Evolutionary conservation across 2,888 invertebrate species (phyloP), one percentile per base, ranked within the genome.

Genomic region (Lagria hirta): DNA sequence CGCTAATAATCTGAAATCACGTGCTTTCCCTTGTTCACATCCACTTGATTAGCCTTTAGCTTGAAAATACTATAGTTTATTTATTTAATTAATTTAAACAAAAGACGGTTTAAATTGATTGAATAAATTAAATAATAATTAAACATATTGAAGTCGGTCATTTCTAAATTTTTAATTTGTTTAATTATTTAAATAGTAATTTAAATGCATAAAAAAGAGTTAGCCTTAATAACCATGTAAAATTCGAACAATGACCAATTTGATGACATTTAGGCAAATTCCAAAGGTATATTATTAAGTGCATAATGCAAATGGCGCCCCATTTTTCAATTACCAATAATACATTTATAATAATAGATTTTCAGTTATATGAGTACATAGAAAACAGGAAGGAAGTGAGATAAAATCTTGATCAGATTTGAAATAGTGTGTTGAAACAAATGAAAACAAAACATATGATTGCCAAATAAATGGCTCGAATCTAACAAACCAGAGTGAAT

Each of bases 391-490:
- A 66, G 65, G 64, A 65, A 63, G 61, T 55, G 30, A 51, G 65
- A 65, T 66, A 64, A 42, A 35, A 66, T 65, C 65, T 65, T 49
- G n/a, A 64, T 64, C 61, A 50, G 61, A 61, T 62, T 53, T 45
- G 34, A 51, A 49, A 44, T 35, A 37, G 32, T 51, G 51, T 60
- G 60, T 63, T 58, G 61, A 64, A 61, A 63, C 55, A 65, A 65
- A 63, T 61, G 62, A 57, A 60, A 64, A 44, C 36, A 38, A 37
- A 37, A 37, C 44, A 44, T 27, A 32, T 44, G 44, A 44, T 44
- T 44, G 37, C 33, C 28, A 41, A 41, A 38, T 38, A 38, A 33
- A 37, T 36, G 26, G 8, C 29, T 28, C 23, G 15, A 13, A 14
- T 30, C 22, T 27, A 14, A 33, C 27, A 30, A 27, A 10, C 21